These are phyloP conservation scores for Nothoprocta pentlandii DNA, from an alignment of 2,113 vertebrate species.

Conservation along the genomic window DNA sequence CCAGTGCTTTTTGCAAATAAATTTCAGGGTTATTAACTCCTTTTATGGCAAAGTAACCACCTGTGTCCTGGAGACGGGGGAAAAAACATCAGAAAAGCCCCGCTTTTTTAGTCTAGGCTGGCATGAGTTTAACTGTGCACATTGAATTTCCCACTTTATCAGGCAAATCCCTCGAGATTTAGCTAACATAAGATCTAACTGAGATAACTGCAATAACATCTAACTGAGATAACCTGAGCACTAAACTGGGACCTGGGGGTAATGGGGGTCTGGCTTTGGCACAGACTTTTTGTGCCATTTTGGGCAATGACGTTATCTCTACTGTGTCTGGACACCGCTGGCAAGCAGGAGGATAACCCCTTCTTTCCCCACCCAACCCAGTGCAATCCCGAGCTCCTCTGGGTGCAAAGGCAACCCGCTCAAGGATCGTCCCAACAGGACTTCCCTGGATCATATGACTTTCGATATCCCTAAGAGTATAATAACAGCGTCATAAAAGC, in stretches of 20 bases:
- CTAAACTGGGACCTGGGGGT: background rate
- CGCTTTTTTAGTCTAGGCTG: background rate
- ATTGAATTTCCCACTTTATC: background rate
- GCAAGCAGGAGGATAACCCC: background rate
- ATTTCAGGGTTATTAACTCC: constrained; percentile 83
- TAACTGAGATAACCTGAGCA: background rate
- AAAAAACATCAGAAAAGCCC: background rate
- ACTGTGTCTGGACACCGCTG: too few relatives aligned
- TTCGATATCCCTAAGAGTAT: background rate
- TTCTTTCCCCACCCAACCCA: background rate
- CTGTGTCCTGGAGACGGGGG: constrained; percentile 68
- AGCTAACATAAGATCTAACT: background rate
- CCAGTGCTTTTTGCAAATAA: constrained; percentile 78
- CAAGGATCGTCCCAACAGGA: background rate
- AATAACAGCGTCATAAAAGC: background rate
- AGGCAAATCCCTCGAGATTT: background rate
- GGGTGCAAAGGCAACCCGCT: constrained; percentile 7
- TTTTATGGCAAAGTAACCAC: constrained; percentile 81
- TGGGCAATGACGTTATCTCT: background rate
- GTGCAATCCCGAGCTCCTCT: background rate
- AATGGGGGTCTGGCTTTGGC: background rate
- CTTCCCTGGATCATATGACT: background rate
- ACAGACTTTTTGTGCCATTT: background rate
- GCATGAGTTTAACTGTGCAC: background rate
- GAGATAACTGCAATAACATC: background rate